A percentile compares a stretch with the other conserved stretches of the same genome.
These are phyloP conservation scores for Andinoacara biseriatus DNA, from an alignment of 2,113 vertebrate genomes.

Conservation along the genomic window DNA sequence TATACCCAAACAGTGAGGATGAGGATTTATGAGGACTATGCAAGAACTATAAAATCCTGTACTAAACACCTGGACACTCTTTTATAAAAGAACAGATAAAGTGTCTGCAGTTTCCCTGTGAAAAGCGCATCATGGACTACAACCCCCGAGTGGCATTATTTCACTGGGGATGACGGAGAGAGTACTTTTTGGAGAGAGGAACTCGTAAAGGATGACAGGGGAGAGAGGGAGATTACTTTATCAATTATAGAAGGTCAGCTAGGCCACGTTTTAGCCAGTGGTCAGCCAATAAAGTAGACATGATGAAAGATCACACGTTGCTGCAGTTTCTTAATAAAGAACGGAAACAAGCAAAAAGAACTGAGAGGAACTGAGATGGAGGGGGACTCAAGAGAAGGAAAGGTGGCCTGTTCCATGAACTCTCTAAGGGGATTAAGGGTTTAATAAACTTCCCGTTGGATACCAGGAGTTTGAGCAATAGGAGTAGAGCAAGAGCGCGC, in stretches of 20 bases:
- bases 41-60: neutral
- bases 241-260: conserved; percentile 58
- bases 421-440: conserved; percentile 68
- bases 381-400: conserved; percentile 21
- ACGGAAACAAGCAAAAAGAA: neutral
- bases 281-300: conserved; percentile 30
- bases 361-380: neutral
- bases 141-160: conserved; percentile 49
- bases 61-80: neutral
- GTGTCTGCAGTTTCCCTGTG: neutral
- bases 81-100: neutral
- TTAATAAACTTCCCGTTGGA: conserved; percentile 68
- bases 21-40: neutral
- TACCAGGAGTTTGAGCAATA: conserved; percentile 54
- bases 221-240: conserved; percentile 42
- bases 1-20: neutral
- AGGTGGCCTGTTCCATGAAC: conserved; percentile 49
- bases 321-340: conserved; percentile 32
- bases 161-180: conserved; percentile 33
- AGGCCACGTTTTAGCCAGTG: conserved; percentile 34
- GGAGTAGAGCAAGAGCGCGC: conserved; percentile 43
- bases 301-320: conserved; percentile 31
- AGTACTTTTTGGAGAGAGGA: conserved; percentile 46
- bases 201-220: conserved; percentile 32
- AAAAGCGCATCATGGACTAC: conserved; percentile 47